Evolutionary conservation across 1,140 invertebrate genomes (phyloP).

Genomic region (Drosophila sp.): DNA sequence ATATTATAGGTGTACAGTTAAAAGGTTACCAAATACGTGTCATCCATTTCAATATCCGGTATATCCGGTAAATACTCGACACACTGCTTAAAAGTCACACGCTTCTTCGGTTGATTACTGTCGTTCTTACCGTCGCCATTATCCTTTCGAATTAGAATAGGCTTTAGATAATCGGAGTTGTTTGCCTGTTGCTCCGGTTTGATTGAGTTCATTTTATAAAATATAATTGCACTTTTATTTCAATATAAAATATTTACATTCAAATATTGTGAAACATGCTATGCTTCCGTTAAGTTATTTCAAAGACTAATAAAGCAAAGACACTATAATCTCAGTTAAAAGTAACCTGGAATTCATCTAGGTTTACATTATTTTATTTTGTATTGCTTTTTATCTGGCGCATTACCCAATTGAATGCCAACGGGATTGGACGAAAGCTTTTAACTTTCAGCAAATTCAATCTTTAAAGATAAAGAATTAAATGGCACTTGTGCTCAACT

Average conservation of each 20-base stretch:
- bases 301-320: neutral
- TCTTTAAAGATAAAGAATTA: constrained; percentile 13
- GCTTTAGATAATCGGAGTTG: neutral
- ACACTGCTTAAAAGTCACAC: constrained; percentile 47
- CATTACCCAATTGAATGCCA: neutral
- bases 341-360: neutral
- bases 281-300: neutral
- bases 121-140: neutral
- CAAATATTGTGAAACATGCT: neutral
- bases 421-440: neutral
- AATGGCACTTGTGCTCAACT: constrained; percentile 20
- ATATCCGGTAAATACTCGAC: constrained; percentile 41
- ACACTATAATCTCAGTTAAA: neutral
- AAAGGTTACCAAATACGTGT: neutral
- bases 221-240: constrained; percentile 1
- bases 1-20: neutral
- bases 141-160: constrained; percentile 29
- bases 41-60: constrained; percentile 6
- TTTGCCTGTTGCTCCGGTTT: neutral
- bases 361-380: neutral
- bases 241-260: neutral
- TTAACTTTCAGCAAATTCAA: constrained; percentile 12
- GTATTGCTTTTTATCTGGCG: neutral
- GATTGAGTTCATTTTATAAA: constrained; percentile 7
- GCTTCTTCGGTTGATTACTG: constrained; percentile 21